Conservation (phyloP, 2,888 invertebrate species). For the Chalcosyrphus nemorum region DNA sequence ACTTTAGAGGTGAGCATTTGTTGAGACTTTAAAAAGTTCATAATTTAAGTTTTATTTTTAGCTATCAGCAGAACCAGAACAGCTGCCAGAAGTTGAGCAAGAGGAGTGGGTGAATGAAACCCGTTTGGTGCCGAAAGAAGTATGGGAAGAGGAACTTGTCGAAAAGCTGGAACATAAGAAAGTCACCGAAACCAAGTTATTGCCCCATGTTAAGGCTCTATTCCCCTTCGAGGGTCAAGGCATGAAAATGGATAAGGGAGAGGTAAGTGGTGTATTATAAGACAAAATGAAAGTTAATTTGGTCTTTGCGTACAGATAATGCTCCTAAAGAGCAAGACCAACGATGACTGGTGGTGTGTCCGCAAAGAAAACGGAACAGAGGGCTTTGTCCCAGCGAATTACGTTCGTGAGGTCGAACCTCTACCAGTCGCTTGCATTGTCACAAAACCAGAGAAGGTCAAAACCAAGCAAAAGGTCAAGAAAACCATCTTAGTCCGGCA, state of each 20-base stretch:
- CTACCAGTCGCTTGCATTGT: constrained; percentile 92
- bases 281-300: background rate
- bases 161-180: constrained; percentile 92
- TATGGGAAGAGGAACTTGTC: constrained; percentile 95
- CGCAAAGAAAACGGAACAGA: constrained; percentile 94
- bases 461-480: constrained; percentile 92
- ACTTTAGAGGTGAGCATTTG: constrained; percentile 78
- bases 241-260: constrained; percentile 95
- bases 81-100: constrained; percentile 84
- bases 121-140: constrained; percentile 93
- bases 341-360: constrained; percentile 99
- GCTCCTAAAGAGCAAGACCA: constrained; percentile 96
- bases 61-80: constrained; percentile 86
- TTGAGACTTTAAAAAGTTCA: too few relatives aligned
- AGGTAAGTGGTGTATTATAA: constrained; percentile 83
- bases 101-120: constrained; percentile 91
- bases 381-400: constrained; percentile 99
- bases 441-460: constrained; percentile 92
- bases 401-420: constrained; percentile 95
- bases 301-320: constrained; percentile 83
- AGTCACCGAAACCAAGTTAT: constrained; percentile 92
- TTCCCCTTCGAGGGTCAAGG: constrained; percentile 97
- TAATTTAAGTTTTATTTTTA: constrained; percentile 17
- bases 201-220: constrained; percentile 93
- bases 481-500: constrained; percentile 94